Conservation (phyloP, 2,113 vertebrate genomes). For the Pangasianodon gigas region DNA sequence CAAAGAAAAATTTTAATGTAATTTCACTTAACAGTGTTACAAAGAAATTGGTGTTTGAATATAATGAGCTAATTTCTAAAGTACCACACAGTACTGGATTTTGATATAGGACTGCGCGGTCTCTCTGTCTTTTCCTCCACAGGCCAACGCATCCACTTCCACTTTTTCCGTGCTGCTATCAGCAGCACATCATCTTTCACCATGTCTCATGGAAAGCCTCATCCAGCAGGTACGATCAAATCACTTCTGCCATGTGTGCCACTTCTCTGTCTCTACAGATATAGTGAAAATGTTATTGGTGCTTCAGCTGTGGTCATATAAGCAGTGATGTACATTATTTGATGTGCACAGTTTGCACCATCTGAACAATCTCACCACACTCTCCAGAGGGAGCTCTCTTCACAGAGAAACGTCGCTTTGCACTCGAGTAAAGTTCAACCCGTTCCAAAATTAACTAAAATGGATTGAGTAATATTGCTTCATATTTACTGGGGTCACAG, state of each 20-base stretch:
- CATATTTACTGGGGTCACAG: not conserved
- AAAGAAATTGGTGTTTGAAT: not conserved
- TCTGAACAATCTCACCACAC: not conserved
- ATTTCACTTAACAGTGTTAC: not conserved
- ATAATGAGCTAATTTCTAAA: too few species aligned
- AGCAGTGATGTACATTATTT: not conserved
- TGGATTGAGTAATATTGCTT: not conserved
- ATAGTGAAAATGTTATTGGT: not conserved
- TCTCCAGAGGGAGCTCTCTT: not conserved
- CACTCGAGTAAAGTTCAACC: not conserved
- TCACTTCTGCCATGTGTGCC: not conserved
- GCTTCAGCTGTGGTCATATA: not conserved
- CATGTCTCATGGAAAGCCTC: conserved; percentile 29
- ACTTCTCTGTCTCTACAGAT: not conserved
- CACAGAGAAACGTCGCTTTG: not conserved
- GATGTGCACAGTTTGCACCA: not conserved
- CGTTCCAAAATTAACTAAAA: not conserved
- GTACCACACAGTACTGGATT: too few species aligned
- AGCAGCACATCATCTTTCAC: not conserved
- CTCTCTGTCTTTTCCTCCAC: conserved; percentile 7
- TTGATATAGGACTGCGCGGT: not conserved
- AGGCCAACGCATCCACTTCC: not conserved
- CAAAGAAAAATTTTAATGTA: not conserved
- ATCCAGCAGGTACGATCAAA: conserved; percentile 31
- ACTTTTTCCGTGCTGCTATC: conserved; percentile 12